These are phyloP conservation scores for Sylvilagus floridanus DNA, from an alignment of 2,797 vertebrate species.

Conservation along the genomic window DNA sequence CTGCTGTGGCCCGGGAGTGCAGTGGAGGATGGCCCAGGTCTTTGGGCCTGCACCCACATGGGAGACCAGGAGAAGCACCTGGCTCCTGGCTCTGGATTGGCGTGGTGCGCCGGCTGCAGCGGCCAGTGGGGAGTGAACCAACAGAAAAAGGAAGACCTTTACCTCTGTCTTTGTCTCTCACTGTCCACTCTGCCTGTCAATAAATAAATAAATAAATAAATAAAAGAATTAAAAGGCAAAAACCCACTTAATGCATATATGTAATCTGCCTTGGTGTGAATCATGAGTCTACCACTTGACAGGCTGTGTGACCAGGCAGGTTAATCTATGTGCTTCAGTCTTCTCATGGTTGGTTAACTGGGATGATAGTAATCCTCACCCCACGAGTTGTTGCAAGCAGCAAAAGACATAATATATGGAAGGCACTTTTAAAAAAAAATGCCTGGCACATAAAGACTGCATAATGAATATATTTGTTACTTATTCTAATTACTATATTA, in stretches of 20 bases:
- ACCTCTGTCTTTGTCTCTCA: too few species aligned
- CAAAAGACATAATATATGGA: not conserved
- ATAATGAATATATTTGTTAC: not conserved
- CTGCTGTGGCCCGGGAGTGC: too few species aligned
- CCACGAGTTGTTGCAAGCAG: not conserved
- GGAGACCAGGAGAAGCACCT: too few species aligned
- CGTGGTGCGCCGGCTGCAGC: too few species aligned
- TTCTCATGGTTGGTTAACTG: not conserved
- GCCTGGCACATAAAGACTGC: not conserved
- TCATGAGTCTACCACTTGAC: not conserved
- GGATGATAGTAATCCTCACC: not conserved
- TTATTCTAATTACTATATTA: not conserved
- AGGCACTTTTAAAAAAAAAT: constrained; percentile 10
- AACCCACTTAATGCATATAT: not conserved
- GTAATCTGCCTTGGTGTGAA: not conserved
- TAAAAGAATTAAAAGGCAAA: not conserved
- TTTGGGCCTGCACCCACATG: too few species aligned
- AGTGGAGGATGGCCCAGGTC: too few species aligned
- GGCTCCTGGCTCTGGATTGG: too few species aligned
- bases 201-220: not conserved
- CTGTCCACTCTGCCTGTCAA: too few species aligned
- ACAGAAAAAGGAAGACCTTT: too few species aligned
- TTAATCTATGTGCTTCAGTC: not conserved
- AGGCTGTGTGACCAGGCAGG: not conserved
- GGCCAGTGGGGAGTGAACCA: too few species aligned